phyloP scores from a whole-genome alignment of 2,888 invertebrate species.

The Caenorhabditis sp. region DNA sequence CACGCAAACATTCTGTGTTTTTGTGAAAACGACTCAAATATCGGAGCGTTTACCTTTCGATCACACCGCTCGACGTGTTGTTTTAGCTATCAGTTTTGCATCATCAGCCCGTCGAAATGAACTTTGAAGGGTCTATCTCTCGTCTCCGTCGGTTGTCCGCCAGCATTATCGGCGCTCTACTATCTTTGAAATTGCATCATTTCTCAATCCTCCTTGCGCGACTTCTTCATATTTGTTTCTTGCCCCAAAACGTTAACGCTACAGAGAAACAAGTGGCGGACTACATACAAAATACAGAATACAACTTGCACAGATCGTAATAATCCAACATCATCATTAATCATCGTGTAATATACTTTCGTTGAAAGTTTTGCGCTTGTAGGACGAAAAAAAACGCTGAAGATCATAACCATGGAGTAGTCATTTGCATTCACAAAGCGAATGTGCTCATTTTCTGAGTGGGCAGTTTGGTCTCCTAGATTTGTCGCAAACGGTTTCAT shows the following conservation, averaged over 20 bases:
- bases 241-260: conserved; percentile 10
- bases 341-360: background rate
- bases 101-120: conserved; percentile 35
- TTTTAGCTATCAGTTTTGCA: conserved; percentile 42
- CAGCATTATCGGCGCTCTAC: conserved; percentile 41
- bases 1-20: conserved; percentile 55
- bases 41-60: conserved; percentile 12
- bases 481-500: conserved; percentile 23
- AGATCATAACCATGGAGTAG: conserved; percentile 16
- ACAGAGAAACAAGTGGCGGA: conserved; percentile 20
- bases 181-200: conserved; percentile 55
- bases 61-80: conserved; percentile 21
- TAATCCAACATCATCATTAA: background rate
- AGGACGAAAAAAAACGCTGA: conserved; percentile 19
- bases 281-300: conserved; percentile 31
- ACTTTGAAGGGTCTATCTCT: conserved; percentile 39
- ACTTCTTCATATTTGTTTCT: conserved; percentile 38
- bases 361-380: background rate
- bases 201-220: conserved; percentile 29
- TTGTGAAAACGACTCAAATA: conserved; percentile 51
- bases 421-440: conserved; percentile 40
- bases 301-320: background rate
- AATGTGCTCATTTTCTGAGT: conserved; percentile 56
- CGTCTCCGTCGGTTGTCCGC: conserved; percentile 7
- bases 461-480: conserved; percentile 9